Percentiles rank a stretch among this genome's conserved stretches.
phyloP scores from a whole-genome alignment of 2,888 invertebrate species.

The Eupithecia subumbrata region DNA sequence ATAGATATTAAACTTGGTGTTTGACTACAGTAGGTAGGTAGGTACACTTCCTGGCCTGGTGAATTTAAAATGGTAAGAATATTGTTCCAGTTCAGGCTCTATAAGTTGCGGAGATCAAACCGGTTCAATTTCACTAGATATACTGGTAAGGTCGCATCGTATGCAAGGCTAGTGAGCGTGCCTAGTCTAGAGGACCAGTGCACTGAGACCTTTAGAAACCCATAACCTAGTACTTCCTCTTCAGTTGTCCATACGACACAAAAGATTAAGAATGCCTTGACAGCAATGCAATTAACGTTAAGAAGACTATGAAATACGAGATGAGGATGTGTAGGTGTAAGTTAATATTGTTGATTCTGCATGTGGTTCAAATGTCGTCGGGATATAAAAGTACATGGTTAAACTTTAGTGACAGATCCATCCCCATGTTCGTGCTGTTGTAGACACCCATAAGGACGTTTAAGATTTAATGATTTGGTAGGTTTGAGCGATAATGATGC shows the following conservation, averaged over 20 bases:
- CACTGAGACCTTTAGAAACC: constrained; percentile 24
- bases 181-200: constrained; percentile 22
- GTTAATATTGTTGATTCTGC: neutral
- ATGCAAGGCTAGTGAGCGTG: constrained; percentile 68
- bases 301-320: neutral
- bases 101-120: constrained; percentile 59
- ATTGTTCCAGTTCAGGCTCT: constrained; percentile 50
- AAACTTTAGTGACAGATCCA: neutral
- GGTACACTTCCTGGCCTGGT: neutral
- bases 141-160: constrained; percentile 64
- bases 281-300: neutral
- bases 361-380: neutral
- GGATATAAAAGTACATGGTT: neutral
- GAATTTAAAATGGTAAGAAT: neutral
- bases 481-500: neutral
- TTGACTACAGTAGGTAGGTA: neutral
- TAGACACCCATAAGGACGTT: neutral
- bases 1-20: constrained; percentile 17
- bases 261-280: neutral
- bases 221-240: constrained; percentile 18
- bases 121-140: constrained; percentile 79
- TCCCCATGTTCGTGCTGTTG: neutral
- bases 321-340: neutral
- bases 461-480: neutral
- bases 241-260: neutral